Evolutionary conservation across 2,797 vertebrate species (phyloP), one percentile per base, ranked within the genome.

Genomic region (Pangasius djambal): DNA sequence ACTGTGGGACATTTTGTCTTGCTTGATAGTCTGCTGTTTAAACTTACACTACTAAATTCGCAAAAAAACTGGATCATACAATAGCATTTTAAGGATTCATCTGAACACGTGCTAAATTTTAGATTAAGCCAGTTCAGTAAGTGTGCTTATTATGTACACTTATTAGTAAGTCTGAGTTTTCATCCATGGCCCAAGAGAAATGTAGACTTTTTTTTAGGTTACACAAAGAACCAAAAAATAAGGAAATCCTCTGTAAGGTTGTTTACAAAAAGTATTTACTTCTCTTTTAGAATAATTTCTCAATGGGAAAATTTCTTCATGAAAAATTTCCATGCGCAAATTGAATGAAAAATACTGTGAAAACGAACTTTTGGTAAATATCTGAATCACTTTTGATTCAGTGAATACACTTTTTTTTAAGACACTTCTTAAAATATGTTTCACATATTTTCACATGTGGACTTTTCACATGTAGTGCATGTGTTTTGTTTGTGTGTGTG

Each of bases 251-350:
- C 12, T 55, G 15, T 18, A 40, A 28, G 16, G 5, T 84, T 48
- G 69, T 84, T 84, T 88, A 77, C 37, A n/a, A 65, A 25, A 84
- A 74, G 8, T 63, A 25, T 22, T n/a, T 67, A 63, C 28, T 44
- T 70, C 34, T 77, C 22, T 55, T 67, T 40, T 70, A n/a, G 20
- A 83, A 61, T 50, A 25, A 59, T 59, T 57, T 40, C 55, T 25
- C 28, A 82, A 82, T 12, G 1, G 50, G 57, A 59, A 25, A 8
- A 40, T 83, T 40, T 61, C 10, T 82, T 77, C 28, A 15, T 9
- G n/a, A 20, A 79, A 34, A 57, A 34, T 34, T 10, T 57, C 44
- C 55, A 28, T 83, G 59, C 37, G 25, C 52, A 1, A 59, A 82
- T 1, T 44, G 2, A 44, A 28, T 44, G 37, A 83, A 83, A 83